A percentile compares a stretch with the other conserved stretches of the same genome.
phyloP scores from a whole-genome alignment of 2,888 invertebrate species.

The Deilephila elpenor region DNA sequence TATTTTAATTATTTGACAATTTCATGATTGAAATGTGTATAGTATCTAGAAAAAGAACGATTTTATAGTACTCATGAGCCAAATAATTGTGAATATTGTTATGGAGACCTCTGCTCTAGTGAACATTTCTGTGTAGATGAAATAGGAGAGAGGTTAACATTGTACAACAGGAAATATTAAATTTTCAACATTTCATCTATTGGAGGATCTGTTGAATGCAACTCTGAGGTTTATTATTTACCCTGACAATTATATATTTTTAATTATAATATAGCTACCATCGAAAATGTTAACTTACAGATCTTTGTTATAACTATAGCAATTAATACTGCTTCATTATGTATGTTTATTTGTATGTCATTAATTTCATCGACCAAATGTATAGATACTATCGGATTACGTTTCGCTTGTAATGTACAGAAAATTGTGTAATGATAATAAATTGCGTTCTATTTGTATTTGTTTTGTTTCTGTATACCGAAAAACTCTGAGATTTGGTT shows the following conservation, averaged over 20 bases:
- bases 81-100: too few species aligned
- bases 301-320: background rate
- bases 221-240: background rate
- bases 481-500: too few species aligned
- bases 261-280: background rate
- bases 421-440: conserved; percentile 4
- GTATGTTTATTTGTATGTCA: background rate
- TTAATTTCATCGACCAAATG: conserved; percentile 8
- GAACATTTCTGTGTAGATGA: too few species aligned
- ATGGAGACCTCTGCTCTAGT: too few species aligned
- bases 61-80: too few species aligned
- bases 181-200: too few species aligned
- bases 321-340: background rate
- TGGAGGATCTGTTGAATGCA: too few species aligned
- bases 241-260: background rate
- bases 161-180: too few species aligned
- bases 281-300: background rate
- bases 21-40: too few species aligned
- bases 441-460: conserved; percentile 22
- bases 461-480: conserved; percentile 34
- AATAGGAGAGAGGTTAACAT: too few species aligned
- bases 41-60: too few species aligned
- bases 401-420: conserved; percentile 11
- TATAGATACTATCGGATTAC: background rate
- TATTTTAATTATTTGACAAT: too few species aligned